A percentile compares a stretch with the other conserved stretches of the same genome.
phyloP scores from a whole-genome alignment of 2,888 invertebrate genomes.

The Linyphia triangularis region DNA sequence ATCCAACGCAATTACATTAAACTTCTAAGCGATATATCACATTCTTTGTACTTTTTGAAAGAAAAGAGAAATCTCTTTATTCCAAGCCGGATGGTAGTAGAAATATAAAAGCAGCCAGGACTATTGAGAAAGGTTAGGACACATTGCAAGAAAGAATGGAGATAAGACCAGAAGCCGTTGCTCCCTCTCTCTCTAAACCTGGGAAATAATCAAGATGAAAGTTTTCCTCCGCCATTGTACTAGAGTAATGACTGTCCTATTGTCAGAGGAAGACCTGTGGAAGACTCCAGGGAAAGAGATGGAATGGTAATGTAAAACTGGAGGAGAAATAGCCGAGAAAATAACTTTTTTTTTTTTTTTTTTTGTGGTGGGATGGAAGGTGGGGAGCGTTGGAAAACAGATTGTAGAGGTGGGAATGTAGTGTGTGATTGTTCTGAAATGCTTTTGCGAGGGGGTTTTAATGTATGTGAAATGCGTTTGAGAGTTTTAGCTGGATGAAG shows the following conservation, averaged over 20 bases:
- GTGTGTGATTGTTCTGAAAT: too few relatives aligned
- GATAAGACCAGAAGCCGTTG: constrained; percentile 38
- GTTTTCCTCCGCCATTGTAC: constrained; percentile 47
- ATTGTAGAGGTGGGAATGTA: too few relatives aligned
- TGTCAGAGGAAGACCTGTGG: not conserved
- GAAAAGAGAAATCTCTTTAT: not conserved
- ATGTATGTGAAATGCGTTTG: too few relatives aligned
- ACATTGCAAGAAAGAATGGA: constrained; percentile 5
- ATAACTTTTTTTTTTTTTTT: too few relatives aligned
- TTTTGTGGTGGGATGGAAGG: too few relatives aligned
- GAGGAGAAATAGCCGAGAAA: not conserved
- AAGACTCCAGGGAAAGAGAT: not conserved
- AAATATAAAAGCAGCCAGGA: constrained; percentile 41
- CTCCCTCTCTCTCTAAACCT: constrained; percentile 38
- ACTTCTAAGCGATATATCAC: too few relatives aligned
- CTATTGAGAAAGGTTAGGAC: constrained; percentile 31
- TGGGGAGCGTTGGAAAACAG: too few relatives aligned
- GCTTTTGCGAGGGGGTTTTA: too few relatives aligned
- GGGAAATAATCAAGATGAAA: constrained; percentile 66
- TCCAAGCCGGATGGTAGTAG: not conserved
- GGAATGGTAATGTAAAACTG: not conserved
- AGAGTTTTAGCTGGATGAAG: too few relatives aligned
- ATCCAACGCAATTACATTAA: too few relatives aligned
- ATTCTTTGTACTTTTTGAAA: too few relatives aligned
- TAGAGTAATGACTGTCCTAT: constrained; percentile 54